These are phyloP conservation scores for Nephila pilipes DNA, from an alignment of 1,140 invertebrate genomes.

Conservation along the genomic window DNA sequence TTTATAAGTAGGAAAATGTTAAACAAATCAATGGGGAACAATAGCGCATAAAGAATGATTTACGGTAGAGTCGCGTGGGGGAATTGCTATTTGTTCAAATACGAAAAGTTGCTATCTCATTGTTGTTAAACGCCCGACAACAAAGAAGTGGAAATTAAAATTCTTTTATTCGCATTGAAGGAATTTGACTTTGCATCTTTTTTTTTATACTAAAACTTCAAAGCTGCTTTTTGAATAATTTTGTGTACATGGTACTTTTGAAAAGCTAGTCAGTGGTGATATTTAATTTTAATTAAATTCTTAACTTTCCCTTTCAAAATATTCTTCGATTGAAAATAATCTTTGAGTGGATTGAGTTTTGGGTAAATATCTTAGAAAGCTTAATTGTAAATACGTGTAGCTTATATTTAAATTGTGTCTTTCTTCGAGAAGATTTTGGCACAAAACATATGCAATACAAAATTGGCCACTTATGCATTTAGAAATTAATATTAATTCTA, in stretches of 20 bases:
- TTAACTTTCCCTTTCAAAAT: not conserved
- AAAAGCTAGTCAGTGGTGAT: not conserved
- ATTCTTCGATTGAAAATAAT: not conserved
- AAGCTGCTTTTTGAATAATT: not conserved
- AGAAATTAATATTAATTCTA: no score
- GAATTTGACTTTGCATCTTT: not conserved
- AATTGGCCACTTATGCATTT: no score
- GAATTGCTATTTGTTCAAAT: not conserved
- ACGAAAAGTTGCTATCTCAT: not conserved
- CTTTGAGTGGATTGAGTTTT: not conserved
- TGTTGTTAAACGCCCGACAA: not conserved
- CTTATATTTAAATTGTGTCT: not conserved
- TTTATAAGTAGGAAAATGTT: not conserved
- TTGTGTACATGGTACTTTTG: not conserved
- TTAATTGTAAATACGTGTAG: not conserved
- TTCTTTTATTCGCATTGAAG: constrained; percentile 1
- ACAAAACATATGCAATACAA: not conserved
- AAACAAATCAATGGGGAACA: not conserved
- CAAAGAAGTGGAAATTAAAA: constrained; percentile 5
- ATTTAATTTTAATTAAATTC: not conserved
- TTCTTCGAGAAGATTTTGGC: no score
- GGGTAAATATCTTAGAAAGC: not conserved
- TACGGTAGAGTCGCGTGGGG: not conserved
- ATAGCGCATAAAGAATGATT: not conserved
- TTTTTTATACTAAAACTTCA: not conserved